Conservation (phyloP, 1,140 invertebrate species). For the Solenopsis invicta region DNA sequence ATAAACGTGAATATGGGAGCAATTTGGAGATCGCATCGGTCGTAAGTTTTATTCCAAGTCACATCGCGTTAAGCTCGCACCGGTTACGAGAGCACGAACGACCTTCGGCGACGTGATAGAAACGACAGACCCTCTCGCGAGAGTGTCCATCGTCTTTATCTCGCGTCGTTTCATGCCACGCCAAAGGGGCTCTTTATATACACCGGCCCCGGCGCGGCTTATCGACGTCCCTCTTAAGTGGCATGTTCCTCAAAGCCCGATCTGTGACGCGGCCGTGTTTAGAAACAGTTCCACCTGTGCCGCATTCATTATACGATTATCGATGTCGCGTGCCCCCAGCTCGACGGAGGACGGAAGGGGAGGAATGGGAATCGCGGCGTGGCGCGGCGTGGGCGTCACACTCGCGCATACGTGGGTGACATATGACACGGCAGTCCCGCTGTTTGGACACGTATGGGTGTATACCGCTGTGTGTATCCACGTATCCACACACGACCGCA, state of each 20-base stretch:
- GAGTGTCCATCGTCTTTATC: neutral
- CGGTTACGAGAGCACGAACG: neutral
- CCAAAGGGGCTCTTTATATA: neutral
- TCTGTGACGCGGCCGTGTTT: slow-evolving; percentile 11
- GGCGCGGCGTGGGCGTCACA: neutral
- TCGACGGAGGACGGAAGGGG: neutral
- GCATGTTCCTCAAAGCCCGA: neutral
- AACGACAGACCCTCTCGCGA: neutral
- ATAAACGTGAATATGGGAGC: neutral
- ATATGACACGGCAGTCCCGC: neutral
- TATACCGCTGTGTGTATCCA: neutral
- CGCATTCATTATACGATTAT: slow-evolving; percentile 12
- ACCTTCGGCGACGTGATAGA: neutral
- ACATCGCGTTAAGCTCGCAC: neutral
- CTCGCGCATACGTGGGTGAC: neutral
- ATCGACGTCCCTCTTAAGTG: slow-evolving; percentile 14
- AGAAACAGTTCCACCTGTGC: slow-evolving; percentile 14
- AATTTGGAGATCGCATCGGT: neutral
- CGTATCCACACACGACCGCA: neutral
- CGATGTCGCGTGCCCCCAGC: slow-evolving; percentile 11
- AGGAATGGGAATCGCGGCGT: neutral
- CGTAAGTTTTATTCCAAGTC: slow-evolving; percentile 11
- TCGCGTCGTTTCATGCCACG: neutral
- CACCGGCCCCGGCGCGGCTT: neutral
- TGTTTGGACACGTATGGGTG: neutral